Base-by-base conservation (phyloP, 2,888 invertebrate genomes). In the Brachycybe producta region DNA sequence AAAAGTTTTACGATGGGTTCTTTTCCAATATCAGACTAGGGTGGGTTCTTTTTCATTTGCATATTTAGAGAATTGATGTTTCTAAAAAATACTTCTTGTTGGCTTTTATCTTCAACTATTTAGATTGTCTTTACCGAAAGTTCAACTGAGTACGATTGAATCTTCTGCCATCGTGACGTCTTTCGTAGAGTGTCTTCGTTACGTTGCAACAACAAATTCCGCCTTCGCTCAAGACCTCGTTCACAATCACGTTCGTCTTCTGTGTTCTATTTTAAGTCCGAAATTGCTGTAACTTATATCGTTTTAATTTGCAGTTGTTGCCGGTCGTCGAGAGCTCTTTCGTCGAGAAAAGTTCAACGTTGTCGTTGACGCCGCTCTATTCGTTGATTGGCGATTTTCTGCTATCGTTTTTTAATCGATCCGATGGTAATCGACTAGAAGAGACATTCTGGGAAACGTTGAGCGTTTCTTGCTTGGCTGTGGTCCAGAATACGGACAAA, bases 181-280 rank as follows among this genome's bases (percentile, higher is more conserved):
- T 2, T 77, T 80, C 57, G 72, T 79, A 19, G 88, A 88, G 63
- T 87, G 87, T 62, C 63, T 86, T 19, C 77, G 76, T 43, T 82
- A 76, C 60, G 64, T 76, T 11, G n/a, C n/a, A n/a, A n/a, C n/a
- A n/a, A n/a, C n/a, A n/a, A n/a, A n/a, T n/a, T n/a, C n/a, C n/a
- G n/a, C n/a, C n/a, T n/a, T n/a, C n/a, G n/a, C n/a, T n/a, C n/a
- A n/a, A n/a, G n/a, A n/a, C n/a, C n/a, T n/a, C n/a, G n/a, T n/a
- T n/a, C n/a, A n/a, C n/a, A n/a, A n/a, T n/a, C n/a, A n/a, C n/a
- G n/a, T n/a, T n/a, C n/a, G n/a, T n/a, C n/a, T n/a, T n/a, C n/a
- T n/a, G n/a, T n/a, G n/a, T 13, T 13, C 13, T 30, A 30, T 30
- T 30, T 30, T 30, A 30, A 11, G 13, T 13, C 13, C 8, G 30